Percentiles rank a stretch among this genome's conserved stretches.
Conservation (phyloP, 2,797 vertebrate species). For the Silurus lanzhouensis region DNA sequence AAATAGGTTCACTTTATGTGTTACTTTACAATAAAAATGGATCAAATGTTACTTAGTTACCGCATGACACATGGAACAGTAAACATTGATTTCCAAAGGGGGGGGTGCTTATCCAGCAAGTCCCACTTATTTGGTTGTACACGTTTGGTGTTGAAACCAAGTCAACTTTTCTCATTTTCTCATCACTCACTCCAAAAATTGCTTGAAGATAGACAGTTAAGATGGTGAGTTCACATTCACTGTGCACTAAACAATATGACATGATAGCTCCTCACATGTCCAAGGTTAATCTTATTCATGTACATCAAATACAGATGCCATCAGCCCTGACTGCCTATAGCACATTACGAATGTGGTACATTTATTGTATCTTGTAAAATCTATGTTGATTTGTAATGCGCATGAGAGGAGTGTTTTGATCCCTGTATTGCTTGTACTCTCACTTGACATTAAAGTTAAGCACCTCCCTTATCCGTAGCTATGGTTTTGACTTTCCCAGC, state of each 20-base stretch:
- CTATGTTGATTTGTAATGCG: neutral
- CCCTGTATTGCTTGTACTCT: neutral
- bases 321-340: neutral
- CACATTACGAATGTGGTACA: neutral
- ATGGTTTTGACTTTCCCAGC: neutral
- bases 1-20: neutral
- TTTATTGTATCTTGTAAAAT: neutral
- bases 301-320: neutral
- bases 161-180: neutral
- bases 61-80: neutral
- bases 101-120: neutral
- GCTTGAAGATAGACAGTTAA: neutral
- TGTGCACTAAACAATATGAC: neutral
- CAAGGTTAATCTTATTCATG: neutral
- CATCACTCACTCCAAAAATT: neutral
- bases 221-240: neutral
- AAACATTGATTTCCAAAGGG: neutral
- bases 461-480: neutral
- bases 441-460: neutral
- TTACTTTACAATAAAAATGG: no score
- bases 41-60: no score
- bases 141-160: neutral
- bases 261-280: neutral
- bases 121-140: neutral
- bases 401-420: neutral